Conservation (phyloP, 2,113 vertebrate genomes). For the Aphyosemion australe region DNA sequence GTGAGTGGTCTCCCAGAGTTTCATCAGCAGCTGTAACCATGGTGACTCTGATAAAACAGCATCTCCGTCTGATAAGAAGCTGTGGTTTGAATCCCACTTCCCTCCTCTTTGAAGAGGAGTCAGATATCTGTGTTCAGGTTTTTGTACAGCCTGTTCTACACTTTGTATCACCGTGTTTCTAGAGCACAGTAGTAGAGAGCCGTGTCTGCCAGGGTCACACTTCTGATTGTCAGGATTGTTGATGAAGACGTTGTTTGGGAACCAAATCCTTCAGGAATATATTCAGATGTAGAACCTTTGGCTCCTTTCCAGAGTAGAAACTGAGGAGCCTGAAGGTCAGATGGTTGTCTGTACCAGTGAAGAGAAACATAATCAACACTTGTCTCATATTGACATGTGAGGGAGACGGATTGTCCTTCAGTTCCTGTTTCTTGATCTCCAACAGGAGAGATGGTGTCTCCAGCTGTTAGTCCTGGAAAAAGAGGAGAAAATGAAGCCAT, state of each 20-base stretch:
- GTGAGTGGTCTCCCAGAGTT: no score
- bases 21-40: no score
- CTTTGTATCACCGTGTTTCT: constrained; percentile 35
- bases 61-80: neutral
- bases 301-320: constrained; percentile 21
- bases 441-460: constrained; percentile 4
- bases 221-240: neutral
- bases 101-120: constrained; percentile 26
- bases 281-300: neutral
- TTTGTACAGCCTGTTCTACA: constrained; percentile 44
- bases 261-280: rapidly evolving
- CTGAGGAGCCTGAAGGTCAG: constrained; percentile 34
- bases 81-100: constrained; percentile 25
- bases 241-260: rapidly evolving
- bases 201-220: constrained; percentile 23
- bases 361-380: rapidly evolving
- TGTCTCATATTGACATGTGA: constrained; percentile 13
- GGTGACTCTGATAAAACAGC: no score
- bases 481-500: neutral
- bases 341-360: constrained; percentile 40
- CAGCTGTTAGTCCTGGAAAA: constrained; percentile 1
- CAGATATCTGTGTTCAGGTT: constrained; percentile 35
- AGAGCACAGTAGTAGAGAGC: constrained; percentile 48
- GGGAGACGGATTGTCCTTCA: constrained; percentile 40
- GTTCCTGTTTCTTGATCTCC: neutral